Conservation (phyloP, 1,140 invertebrate genomes). For the Matsumurasca onukii region DNA sequence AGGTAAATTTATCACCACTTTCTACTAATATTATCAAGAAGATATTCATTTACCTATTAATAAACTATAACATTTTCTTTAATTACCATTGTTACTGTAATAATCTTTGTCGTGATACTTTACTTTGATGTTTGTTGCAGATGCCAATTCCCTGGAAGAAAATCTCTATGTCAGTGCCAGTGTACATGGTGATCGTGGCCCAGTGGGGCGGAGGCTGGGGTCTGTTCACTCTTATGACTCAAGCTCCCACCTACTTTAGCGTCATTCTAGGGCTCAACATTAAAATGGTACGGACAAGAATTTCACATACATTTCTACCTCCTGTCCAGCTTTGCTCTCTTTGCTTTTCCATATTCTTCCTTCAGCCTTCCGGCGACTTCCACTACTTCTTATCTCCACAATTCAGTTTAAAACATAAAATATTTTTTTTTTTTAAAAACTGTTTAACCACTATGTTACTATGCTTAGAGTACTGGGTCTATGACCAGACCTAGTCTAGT, state of each 20-base stretch:
- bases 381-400: no score
- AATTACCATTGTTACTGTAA: no score
- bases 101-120: no score
- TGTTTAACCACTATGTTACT: not conserved
- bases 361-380: no score
- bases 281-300: conserved; percentile 58
- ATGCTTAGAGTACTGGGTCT: not conserved
- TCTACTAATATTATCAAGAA: no score
- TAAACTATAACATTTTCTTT: no score
- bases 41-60: no score
- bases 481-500: no score
- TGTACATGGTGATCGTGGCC: conserved; percentile 75
- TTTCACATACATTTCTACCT: not conserved
- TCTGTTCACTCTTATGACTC: conserved; percentile 80
- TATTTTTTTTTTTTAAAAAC: not conserved
- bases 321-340: no score
- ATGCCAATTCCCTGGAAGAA: conserved; percentile 66
- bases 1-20: no score
- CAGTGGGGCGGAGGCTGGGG: conserved; percentile 86
- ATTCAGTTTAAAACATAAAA: no score
- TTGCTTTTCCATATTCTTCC: no score
- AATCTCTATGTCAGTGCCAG: conserved; percentile 69
- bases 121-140: conserved; percentile 43
- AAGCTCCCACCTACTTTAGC: conserved; percentile 83
- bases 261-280: conserved; percentile 82